phyloP scores from a whole-genome alignment of 2,113 vertebrate species.

The Clupea harengus region DNA sequence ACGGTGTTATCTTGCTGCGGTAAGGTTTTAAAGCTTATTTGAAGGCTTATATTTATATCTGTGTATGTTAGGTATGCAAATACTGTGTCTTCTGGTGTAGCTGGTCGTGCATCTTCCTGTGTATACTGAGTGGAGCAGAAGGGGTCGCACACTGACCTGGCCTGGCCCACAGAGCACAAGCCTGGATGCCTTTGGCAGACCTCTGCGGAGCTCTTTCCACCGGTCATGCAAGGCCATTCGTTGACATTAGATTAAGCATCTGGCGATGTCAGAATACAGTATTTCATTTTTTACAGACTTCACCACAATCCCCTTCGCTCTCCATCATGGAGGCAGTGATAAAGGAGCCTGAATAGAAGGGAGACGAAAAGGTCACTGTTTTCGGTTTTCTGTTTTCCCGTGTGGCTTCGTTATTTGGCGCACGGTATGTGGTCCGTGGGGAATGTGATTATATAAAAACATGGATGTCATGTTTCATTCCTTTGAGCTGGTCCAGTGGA shows the following conservation, averaged over 20 bases:
- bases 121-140: neutral
- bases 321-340: neutral
- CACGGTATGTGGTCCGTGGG: neutral
- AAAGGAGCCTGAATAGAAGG: neutral
- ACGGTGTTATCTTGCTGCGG: neutral
- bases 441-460: neutral
- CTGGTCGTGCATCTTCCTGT: neutral
- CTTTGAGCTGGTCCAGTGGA: neutral
- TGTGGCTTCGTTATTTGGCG: neutral
- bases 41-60: neutral
- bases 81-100: no score
- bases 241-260: neutral
- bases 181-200: neutral
- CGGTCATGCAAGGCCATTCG: neutral
- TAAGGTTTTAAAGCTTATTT: neutral
- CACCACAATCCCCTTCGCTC: neutral
- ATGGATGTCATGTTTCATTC: constrained; percentile 5
- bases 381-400: neutral
- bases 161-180: neutral
- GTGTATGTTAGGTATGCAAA: neutral
- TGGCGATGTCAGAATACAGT: neutral
- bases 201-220: neutral
- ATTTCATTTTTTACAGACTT: neutral
- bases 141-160: neutral
- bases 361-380: neutral